These are phyloP conservation scores for Artibeus jamaicensis DNA, from an alignment of 2,797 vertebrate genomes.

Conservation along the genomic window DNA sequence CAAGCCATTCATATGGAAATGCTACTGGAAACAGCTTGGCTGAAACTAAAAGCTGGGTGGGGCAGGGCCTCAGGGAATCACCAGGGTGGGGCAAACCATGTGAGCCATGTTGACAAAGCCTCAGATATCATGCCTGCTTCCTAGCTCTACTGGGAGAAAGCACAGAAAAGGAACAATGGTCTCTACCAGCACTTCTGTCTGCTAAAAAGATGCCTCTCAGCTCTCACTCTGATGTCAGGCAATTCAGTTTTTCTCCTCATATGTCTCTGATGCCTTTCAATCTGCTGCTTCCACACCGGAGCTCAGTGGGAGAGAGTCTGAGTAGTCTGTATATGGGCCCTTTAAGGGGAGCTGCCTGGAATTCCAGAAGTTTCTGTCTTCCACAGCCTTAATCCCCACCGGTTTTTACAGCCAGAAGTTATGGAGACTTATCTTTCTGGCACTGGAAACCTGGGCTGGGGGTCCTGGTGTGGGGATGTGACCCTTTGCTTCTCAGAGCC, in stretches of 20 bases:
- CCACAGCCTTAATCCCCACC: neutral
- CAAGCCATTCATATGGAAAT: neutral
- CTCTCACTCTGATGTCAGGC: neutral
- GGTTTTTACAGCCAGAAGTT: neutral
- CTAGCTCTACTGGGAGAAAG: neutral
- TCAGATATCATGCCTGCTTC: neutral
- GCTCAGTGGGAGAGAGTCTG: neutral
- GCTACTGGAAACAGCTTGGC: neutral
- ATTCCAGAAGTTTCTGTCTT: neutral
- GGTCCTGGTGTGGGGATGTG: neutral
- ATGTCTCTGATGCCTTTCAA: neutral
- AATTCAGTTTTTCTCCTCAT: neutral
- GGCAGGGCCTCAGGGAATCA: neutral
- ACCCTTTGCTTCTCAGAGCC: no score
- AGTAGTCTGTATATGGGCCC: neutral
- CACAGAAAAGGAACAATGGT: neutral
- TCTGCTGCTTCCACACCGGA: neutral
- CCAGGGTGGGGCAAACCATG: neutral
- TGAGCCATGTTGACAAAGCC: neutral
- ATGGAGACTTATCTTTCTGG: neutral
- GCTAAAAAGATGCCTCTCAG: neutral
- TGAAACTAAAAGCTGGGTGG: neutral
- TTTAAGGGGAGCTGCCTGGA: neutral
- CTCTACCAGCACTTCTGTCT: neutral
- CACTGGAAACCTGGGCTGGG: neutral